Evolutionary conservation across 1,140 invertebrate species (phyloP), one percentile per base, ranked within the genome.

Genomic region (Plectus sambesii): DNA sequence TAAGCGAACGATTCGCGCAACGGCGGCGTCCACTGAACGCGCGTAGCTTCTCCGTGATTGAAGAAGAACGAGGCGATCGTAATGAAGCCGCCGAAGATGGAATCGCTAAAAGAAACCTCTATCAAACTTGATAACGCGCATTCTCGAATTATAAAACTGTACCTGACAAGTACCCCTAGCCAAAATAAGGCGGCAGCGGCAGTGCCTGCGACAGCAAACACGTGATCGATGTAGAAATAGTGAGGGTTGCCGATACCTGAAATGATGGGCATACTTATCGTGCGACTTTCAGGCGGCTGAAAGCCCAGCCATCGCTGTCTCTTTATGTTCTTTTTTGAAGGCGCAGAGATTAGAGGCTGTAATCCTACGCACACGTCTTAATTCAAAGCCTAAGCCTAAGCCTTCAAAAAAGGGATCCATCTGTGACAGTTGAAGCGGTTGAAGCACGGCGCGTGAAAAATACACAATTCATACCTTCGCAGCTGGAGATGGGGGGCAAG

Each of bases 11-110:
- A 84, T 71, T 88, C 85, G 47, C 85, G 69, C 42, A 86, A 71
- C 5, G 85, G 83, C 1, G 84, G 83, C 0, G 83, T 80, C 84
- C 84, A 87, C 65, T 84, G 82, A 1, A 86, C 81, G 29, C 85
- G 67, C 0, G 83, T 86, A 38, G 77, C 77, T 69, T 86, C 83
- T 2, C 74, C 76, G 66, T 86, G 84, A 65, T 87, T 87, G 49
- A 79, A 82, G 53, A 85, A 81, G 67, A 83, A 86, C 15, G 77
- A 76, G 0, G 76, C 41, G 6, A 79, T 77, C 0, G 81, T 72
- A 19, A 87, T 55, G 1, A 82, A 23, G 1, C 82, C 83, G 27
- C 84, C 82, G 43, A 77, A 66, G 4, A 83, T 61, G 44, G 77
- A 80, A 9, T 77, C 75, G 61, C 82, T 83, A 60, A 45, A 2